Evolutionary conservation across 1,140 invertebrate genomes (phyloP).

Genomic region (Antheraea pernyi): DNA sequence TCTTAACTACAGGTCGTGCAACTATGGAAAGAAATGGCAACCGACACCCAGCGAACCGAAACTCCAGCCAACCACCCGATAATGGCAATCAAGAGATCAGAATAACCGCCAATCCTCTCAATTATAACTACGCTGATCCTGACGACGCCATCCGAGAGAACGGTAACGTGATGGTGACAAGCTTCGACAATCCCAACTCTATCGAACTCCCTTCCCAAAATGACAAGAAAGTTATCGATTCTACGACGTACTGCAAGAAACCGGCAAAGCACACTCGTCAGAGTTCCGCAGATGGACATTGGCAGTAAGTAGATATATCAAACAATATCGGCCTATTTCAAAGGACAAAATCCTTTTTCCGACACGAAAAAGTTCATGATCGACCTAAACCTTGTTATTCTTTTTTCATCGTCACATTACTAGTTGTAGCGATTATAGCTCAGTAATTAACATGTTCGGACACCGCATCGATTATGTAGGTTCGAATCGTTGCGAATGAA

Average conservation of each 20-base stretch:
- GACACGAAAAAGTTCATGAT: no score
- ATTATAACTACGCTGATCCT: slow-evolving; percentile 83
- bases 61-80: slow-evolving; percentile 53
- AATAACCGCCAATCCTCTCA: slow-evolving; percentile 88
- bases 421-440: no score
- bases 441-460: no score
- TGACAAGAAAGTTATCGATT: slow-evolving; percentile 80
- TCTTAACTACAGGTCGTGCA: slow-evolving; percentile 81
- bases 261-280: slow-evolving; percentile 60
- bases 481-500: no score
- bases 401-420: no score
- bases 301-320: slow-evolving; percentile 73
- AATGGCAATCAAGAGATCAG: slow-evolving; percentile 80
- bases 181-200: slow-evolving; percentile 88
- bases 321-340: not conserved
- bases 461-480: no score
- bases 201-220: slow-evolving; percentile 82
- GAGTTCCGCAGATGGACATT: slow-evolving; percentile 72
- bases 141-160: slow-evolving; percentile 80
- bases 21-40: slow-evolving; percentile 88
- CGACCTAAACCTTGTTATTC: no score
- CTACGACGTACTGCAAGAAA: slow-evolving; percentile 87
- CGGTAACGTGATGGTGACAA: slow-evolving; percentile 80
- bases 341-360: no score
- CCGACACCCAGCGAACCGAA: slow-evolving; percentile 68